Conservation (phyloP, 2,113 vertebrate genomes). For the Sigmodon hispidus region DNA sequence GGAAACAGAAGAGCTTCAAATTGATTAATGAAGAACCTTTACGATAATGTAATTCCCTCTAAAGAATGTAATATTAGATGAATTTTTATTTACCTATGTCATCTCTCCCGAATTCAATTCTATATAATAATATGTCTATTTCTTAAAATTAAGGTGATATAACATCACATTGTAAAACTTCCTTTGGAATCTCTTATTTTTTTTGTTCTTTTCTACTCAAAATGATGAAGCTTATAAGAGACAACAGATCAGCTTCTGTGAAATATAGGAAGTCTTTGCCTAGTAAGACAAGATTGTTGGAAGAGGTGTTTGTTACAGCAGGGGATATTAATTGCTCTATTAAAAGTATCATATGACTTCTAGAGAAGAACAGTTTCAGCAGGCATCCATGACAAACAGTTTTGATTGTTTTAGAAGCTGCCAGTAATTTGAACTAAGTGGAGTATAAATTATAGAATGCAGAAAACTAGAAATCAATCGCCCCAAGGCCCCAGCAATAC, state of each 20-base stretch:
- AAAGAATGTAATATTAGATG: not conserved
- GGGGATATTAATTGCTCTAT: constrained; percentile 57
- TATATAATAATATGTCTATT: not conserved
- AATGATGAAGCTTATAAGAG: constrained; percentile 10
- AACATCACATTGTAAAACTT: not conserved
- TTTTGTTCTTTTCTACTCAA: not conserved
- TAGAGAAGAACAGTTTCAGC: constrained; percentile 54
- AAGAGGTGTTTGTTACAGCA: constrained; percentile 36
- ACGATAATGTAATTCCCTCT: not conserved
- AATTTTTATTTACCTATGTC: not conserved
- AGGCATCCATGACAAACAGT: constrained; percentile 10
- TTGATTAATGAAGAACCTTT: not conserved
- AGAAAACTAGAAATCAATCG: too few species aligned
- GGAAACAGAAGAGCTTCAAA: not conserved
- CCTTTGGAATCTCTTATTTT: not conserved
- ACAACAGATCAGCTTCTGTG: constrained; percentile 14
- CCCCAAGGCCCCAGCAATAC: too few species aligned
- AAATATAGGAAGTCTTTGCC: not conserved
- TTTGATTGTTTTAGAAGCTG: constrained; percentile 67
- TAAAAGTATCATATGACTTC: constrained; percentile 49
- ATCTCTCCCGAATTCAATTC: not conserved
- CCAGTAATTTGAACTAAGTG: constrained; percentile 38
- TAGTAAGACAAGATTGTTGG: constrained; percentile 25
- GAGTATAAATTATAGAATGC: constrained; percentile 39
- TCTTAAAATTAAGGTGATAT: constrained; percentile 32